Base-by-base conservation (phyloP, 2,113 vertebrate genomes). In the Neotragus moschatus region DNA sequence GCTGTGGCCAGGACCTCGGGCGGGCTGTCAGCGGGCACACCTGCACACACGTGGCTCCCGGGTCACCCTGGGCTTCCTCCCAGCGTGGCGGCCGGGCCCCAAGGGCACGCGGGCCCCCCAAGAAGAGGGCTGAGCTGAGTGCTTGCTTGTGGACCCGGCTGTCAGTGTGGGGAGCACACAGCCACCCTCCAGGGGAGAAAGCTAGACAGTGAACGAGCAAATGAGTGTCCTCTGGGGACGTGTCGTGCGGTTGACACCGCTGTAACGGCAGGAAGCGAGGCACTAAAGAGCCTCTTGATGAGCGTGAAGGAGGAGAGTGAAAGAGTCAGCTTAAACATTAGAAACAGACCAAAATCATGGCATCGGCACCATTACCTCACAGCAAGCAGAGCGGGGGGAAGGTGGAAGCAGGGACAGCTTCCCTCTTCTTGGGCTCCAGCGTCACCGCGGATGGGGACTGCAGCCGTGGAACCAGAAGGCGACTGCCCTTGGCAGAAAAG, bases 161-260 rank as follows among this genome's bases (percentile, higher is more conserved):
- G 30, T 2, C 0, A 2, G 9, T 16, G 17, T 39, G 33, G 12
- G 28, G 14, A 14, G 63, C 55, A 2, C 60, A 1, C 21, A 16
- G 33, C 58, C 10, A 5, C 79, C 2, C 16, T 43, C 17, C 6
- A 49, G 25, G 10, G 36, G 9, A 36, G 49, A 19, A 13, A 23
- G 30, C 30, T 21, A 11, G 39, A 58, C 4, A 7, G 4, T 6
- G 36, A 30, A 19, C 5, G 0, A 25, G 2, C 7, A 10, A 19
- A 4, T 2, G 23, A 3, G 49, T 14, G 6, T 14, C 56, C 10
- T 2, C 3, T 0, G 6, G 84, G 63, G n/a, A 11, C 2, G 63
- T 19, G n/a, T 2, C 1, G 0, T 5, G n/a, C n/a, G 4, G n/a
- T 0, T 0, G n/a, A 70, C 10, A 5, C n/a, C n/a, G 0, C 8